Base-by-base conservation (phyloP, 2,797 vertebrate species). In the Pangasius sanitwongsei region DNA sequence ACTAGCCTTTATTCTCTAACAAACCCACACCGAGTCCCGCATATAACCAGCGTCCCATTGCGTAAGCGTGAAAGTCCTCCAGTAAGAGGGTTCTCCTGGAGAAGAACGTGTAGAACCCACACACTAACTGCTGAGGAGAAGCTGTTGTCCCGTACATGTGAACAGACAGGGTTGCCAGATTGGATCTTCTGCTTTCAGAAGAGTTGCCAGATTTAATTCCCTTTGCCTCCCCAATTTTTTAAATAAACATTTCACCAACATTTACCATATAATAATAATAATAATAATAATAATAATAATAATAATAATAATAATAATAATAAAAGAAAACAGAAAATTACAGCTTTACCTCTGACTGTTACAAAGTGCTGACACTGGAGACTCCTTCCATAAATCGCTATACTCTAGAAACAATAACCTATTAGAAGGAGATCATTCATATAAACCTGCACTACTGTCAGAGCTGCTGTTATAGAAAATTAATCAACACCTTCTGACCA, bases 11-110 rank as follows among this genome's bases (percentile, higher is more conserved):
- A 9, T 86, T 94, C 92, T 89, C 91, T 59, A 89, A 88, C 75
- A 92, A 86, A 92, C 93, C 85, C 92, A 63, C 92, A 90, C 92
- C 92, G 93, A 94, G 94, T 91, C 93, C 93, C 92, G 93, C 93
- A 74, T 63, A 89, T 88, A 72, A 80, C 70, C 87, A 88, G 31
- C 87, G 87, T 90, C 92, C 95, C 96, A 95, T 95, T 91, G 59
- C 84, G 48, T 5, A 59, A 55, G 75, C 23, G 48, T n/a, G 6
- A 67, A 37, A 28, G 63, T 37, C 34, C 77, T 57, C 48, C 77
- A 82, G 34, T 44, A 12, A 20, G 23, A 55, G 48, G 86, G 78
- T 80, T 80, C 61, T 37, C 0, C 75, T 41, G 61, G 77, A 37
- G 59, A 55, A 44, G 50, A 67, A 34, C 63, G 41, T 69, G 44